Conservation (phyloP, 2,888 invertebrate genomes). For the Julus scanicus region DNA sequence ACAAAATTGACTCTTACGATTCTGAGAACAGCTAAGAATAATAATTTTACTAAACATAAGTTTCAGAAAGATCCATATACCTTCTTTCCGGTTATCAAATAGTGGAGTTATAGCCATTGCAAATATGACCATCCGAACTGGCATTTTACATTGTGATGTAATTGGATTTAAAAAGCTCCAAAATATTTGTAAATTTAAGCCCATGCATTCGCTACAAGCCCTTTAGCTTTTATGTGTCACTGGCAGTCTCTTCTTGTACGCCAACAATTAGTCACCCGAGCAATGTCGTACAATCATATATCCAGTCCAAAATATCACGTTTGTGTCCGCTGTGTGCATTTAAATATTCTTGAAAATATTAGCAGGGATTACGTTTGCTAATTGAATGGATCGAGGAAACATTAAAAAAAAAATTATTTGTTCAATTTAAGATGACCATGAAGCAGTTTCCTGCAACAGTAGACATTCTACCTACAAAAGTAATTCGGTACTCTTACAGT, state of each 20-base stretch:
- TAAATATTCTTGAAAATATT: constrained; percentile 22
- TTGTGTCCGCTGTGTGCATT: constrained; percentile 16
- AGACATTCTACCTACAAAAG: too few species aligned
- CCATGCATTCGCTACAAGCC: neutral
- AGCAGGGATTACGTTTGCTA: neutral
- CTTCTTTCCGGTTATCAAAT: too few species aligned
- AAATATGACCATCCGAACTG: neutral
- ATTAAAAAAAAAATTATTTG: neutral
- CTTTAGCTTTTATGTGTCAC: neutral
- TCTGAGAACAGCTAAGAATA: too few species aligned
- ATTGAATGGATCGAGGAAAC: neutral
- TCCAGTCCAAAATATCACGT: constrained; percentile 14
- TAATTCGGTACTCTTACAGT: too few species aligned
- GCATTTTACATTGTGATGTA: neutral
- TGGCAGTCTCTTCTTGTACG: constrained; percentile 6
- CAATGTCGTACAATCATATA: neutral
- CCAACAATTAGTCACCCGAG: constrained; percentile 15
- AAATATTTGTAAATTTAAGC: neutral
- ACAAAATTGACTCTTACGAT: too few species aligned
- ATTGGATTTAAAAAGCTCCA: neutral
- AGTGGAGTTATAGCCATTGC: neutral
- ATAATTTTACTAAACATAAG: too few species aligned
- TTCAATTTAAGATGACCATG: neutral
- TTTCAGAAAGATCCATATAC: too few species aligned
- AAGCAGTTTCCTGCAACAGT: neutral